Base-by-base conservation (phyloP, 1,140 invertebrate genomes). In the Wasmannia auropunctata region DNA sequence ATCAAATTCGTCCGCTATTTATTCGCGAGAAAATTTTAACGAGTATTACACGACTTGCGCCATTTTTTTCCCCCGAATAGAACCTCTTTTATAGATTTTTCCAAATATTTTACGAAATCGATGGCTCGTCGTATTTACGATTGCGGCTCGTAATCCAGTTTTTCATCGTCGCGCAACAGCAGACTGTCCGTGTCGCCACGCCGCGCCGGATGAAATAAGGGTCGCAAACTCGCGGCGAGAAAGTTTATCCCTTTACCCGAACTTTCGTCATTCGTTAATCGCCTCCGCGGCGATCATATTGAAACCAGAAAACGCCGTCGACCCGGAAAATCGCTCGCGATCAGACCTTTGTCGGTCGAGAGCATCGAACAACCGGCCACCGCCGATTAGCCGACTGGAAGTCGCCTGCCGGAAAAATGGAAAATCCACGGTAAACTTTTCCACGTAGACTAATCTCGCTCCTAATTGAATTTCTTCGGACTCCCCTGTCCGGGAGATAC, bases 401-500 rank as follows among this genome's bases (percentile, higher is more conserved):
- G 77, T 77, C 70, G 70, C 6, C 34, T 22, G 28, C 34, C 37
- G 16, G 34, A 25, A 67, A 81, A 72, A 46, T n/a, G 40, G 58
- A 58, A 91, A 86, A 85, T 83, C 69, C 43, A 69, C n/a, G 69
- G 63, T 54, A 87, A 91, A 90, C 58, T 91, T 90, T 77, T 74
- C 37, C 79, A 28, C 34, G 67, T 69, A 34, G 77, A 60, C 83
- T 91, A 91, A 89, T 91, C 88, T 89, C 46, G 31, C 56, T 49
- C 56, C 84, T 90, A 92, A 92, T 92, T 91, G 91, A 92, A 92
- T 91, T 90, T 90, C 54, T 83, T 28, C 40, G 37, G 56, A 86
- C 22, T n/a, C 37, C n/a, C n/a, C 40, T 37, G 22, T 37, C 49
- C 34, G 40, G 22, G 28, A 46, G 54, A 76, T 58, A 58, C 34